Evolutionary conservation across 2,797 vertebrate species (phyloP).

Genomic region (Melanotaenia trifasciata): DNA sequence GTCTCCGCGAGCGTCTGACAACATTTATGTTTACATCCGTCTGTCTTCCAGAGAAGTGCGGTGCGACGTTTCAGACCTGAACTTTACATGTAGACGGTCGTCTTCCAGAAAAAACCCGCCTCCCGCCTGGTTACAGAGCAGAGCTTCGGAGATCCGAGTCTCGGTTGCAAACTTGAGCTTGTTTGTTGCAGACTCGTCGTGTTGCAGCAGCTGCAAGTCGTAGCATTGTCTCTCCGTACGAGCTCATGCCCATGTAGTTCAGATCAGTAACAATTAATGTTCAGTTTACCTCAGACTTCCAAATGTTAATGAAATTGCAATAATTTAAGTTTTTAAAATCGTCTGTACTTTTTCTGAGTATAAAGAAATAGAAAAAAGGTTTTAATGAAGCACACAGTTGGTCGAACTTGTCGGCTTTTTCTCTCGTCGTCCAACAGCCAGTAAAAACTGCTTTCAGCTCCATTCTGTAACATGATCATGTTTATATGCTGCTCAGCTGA

Average conservation of each 20-base stretch:
- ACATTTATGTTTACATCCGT: too few relatives aligned
- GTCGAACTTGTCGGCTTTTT: too few relatives aligned
- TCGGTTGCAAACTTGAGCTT: background rate
- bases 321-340: background rate
- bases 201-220: too few relatives aligned
- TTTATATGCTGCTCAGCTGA: conserved; percentile 50
- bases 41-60: too few relatives aligned
- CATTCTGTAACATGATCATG: conserved; percentile 50
- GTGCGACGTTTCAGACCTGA: too few relatives aligned
- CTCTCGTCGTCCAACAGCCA: background rate
- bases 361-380: background rate
- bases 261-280: background rate
- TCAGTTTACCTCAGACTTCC: fast-evolving
- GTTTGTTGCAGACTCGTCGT: too few relatives aligned
- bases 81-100: background rate
- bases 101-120: background rate
- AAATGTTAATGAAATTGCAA: too few relatives aligned
- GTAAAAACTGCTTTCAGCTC: background rate
- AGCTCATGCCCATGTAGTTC: too few relatives aligned
- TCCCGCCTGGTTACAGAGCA: background rate
- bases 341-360: background rate
- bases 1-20: too few relatives aligned
- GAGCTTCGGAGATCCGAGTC: too few relatives aligned
- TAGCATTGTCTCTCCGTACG: too few relatives aligned
- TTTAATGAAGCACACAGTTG: too few relatives aligned